A percentile compares a stretch with the other conserved stretches of the same genome.
These are phyloP conservation scores for Marmota monax DNA, from an alignment of 2,113 vertebrate genomes.

Conservation along the genomic window DNA sequence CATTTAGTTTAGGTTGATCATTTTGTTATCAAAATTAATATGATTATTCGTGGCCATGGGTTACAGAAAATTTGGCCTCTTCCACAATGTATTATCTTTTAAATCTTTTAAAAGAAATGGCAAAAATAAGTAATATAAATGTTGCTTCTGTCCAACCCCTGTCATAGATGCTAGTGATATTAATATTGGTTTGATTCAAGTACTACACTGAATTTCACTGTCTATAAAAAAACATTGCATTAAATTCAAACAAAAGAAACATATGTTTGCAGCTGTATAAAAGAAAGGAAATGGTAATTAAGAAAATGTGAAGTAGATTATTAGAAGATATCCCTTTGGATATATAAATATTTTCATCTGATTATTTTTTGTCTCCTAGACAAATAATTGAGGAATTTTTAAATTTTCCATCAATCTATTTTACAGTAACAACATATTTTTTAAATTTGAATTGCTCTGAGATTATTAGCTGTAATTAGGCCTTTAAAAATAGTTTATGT, in stretches of 20 bases:
- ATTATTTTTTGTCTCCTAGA: background rate
- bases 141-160: slow-evolving; percentile 31
- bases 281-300: slow-evolving; percentile 46
- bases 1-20: slow-evolving; percentile 46
- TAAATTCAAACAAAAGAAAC: slow-evolving; percentile 55
- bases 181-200: background rate
- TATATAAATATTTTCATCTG: slow-evolving; percentile 41
- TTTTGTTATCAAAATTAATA: slow-evolving; percentile 49
- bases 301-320: background rate
- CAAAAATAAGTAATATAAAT: slow-evolving; percentile 29
- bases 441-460: slow-evolving; percentile 33
- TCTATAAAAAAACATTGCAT: slow-evolving; percentile 17
- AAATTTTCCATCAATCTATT: background rate
- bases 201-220: background rate
- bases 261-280: background rate
- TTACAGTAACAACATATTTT: background rate
- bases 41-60: slow-evolving; percentile 30
- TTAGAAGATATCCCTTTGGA: background rate
- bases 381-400: background rate
- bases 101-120: background rate
- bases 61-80: background rate
- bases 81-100: slow-evolving; percentile 44
- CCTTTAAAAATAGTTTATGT: slow-evolving; percentile 47
- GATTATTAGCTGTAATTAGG: slow-evolving; percentile 15
- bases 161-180: background rate